These are phyloP conservation scores for Solenodon paradoxus DNA, from an alignment of 2,113 vertebrate genomes.

Conservation along the genomic window DNA sequence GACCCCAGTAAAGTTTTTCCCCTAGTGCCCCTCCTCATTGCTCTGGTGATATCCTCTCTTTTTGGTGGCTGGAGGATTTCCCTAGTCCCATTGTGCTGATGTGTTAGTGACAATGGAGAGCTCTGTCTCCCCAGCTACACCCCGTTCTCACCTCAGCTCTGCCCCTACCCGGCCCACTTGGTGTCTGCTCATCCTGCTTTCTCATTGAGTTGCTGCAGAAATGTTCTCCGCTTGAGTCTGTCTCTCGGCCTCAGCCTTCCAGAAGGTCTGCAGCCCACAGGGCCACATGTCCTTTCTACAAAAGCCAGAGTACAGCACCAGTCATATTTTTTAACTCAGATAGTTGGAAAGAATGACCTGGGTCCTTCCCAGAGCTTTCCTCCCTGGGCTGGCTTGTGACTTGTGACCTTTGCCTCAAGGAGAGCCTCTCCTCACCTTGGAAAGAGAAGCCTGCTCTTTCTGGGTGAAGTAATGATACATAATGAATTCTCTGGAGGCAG, in stretches of 20 bases:
- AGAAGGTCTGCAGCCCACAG: background rate
- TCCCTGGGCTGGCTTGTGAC: background rate
- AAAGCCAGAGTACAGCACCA: background rate
- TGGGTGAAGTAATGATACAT: background rate
- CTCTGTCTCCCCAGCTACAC: background rate
- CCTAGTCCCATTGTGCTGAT: background rate
- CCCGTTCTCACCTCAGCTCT: background rate
- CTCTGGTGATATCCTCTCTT: background rate
- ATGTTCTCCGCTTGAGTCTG: background rate
- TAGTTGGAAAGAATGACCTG: background rate
- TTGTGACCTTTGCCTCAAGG: background rate
- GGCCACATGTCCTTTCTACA: background rate
- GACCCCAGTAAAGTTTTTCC: background rate
- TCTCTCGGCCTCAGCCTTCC: background rate
- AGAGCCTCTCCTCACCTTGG: background rate
- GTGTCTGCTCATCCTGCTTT: background rate
- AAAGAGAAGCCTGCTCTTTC: background rate
- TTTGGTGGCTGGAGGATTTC: background rate
- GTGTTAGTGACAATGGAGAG: background rate
- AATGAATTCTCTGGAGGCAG: background rate
- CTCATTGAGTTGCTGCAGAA: background rate
- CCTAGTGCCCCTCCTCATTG: background rate
- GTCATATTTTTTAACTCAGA: background rate
- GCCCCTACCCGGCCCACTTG: too few species aligned
- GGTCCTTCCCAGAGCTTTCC: background rate